phyloP scores from a whole-genome alignment of 1,140 invertebrate species.

The Linepithema humile region DNA sequence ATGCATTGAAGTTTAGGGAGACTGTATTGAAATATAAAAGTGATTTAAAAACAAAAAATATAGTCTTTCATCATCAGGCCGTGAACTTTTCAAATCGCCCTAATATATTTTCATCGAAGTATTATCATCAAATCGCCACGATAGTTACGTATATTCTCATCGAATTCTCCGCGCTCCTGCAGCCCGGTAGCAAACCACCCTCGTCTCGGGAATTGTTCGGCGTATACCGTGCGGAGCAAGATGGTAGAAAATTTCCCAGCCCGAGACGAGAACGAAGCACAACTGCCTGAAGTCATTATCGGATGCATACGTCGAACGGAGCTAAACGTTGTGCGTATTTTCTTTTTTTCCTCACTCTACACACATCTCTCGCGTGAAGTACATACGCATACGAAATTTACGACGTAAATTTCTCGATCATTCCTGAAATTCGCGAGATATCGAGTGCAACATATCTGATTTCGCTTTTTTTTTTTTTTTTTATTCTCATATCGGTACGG shows the following conservation, averaged over 20 bases:
- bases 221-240: not conserved
- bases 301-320: conserved; percentile 44
- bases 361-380: not conserved
- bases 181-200: conserved; percentile 28
- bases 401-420: not conserved
- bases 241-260: conserved; percentile 28
- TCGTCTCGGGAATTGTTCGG: not conserved
- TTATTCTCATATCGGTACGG: not conserved
- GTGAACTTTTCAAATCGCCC: too few relatives aligned
- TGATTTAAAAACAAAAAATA: too few relatives aligned
- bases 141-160: conserved; percentile 62
- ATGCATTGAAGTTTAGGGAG: too few relatives aligned
- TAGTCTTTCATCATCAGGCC: too few relatives aligned
- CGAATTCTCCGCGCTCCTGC: conserved; percentile 28
- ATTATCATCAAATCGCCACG: conserved; percentile 36
- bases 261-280: conserved; percentile 12
- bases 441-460: not conserved
- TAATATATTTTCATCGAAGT: not conserved
- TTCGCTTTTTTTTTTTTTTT: not conserved
- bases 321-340: conserved; percentile 38
- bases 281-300: conserved; percentile 43
- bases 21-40: too few relatives aligned
- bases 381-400: not conserved
- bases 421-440: conserved; percentile 17
- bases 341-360: not conserved